Conservation (phyloP, 2,113 vertebrate species). For the Sinocyclocheilus anshuiensis region DNA sequence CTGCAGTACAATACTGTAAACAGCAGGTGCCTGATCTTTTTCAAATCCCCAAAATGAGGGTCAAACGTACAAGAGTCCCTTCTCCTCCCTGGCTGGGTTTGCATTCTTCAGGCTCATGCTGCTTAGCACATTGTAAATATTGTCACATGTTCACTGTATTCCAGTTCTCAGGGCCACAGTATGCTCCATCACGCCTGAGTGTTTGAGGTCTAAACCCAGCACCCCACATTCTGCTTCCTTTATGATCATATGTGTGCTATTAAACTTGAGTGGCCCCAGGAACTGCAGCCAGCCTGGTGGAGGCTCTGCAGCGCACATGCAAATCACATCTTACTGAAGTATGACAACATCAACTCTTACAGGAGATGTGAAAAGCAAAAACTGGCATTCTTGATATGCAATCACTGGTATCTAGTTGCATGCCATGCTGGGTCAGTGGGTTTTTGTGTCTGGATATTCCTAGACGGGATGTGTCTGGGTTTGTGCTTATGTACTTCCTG, state of each 20-base stretch:
- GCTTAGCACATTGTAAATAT: constrained; percentile 7
- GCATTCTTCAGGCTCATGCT: constrained; percentile 13
- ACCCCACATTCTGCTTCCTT: constrained; percentile 47
- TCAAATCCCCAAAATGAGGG: not conserved
- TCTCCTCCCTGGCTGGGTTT: not conserved
- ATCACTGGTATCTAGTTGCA: not conserved
- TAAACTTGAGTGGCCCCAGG: constrained; percentile 48
- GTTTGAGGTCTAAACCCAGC: constrained; percentile 50
- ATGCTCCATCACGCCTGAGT: constrained; percentile 44
- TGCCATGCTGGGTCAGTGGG: not conserved
- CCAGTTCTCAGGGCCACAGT: constrained; percentile 46
- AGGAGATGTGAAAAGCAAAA: not conserved
- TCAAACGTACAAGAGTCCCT: not conserved
- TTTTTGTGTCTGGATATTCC: constrained; percentile 20
- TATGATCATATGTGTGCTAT: constrained; percentile 55
- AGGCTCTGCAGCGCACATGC: constrained; percentile 45
- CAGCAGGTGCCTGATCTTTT: not conserved
- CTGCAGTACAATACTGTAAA: not conserved
- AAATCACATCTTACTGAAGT: constrained; percentile 29
- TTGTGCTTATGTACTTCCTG: constrained; percentile 41
- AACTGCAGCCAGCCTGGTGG: constrained; percentile 30
- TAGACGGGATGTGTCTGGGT: constrained; percentile 43
- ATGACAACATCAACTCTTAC: constrained; percentile 2
- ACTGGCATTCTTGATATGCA: not conserved
- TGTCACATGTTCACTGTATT: constrained; percentile 42